Percentiles rank a stretch among this genome's conserved stretches.
phyloP scores from a whole-genome alignment of 2,888 invertebrate genomes.

The Morpho helenor region DNA sequence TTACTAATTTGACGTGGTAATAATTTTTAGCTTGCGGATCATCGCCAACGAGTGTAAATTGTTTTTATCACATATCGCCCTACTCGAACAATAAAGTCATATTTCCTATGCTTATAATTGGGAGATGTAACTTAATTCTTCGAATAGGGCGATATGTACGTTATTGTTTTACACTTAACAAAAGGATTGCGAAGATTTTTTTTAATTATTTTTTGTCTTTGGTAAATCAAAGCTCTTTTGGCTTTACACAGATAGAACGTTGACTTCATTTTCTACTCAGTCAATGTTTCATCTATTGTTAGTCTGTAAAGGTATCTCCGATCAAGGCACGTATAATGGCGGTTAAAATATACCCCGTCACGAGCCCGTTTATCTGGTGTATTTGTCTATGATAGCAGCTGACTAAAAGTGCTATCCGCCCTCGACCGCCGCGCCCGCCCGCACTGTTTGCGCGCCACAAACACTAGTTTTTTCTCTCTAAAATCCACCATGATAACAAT shows the following conservation, averaged over 20 bases:
- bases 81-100: too few relatives aligned
- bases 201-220: too few relatives aligned
- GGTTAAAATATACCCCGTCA: conserved; percentile 24
- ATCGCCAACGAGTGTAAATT: conserved; percentile 18
- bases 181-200: too few relatives aligned
- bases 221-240: too few relatives aligned
- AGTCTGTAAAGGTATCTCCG: neutral
- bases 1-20: conserved; percentile 32
- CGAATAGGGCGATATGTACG: too few relatives aligned
- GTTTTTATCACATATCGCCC: too few relatives aligned
- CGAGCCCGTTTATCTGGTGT: conserved; percentile 41
- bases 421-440: conserved; percentile 61
- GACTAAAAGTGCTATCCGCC: conserved; percentile 54
- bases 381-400: conserved; percentile 65
- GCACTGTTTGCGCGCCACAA: conserved; percentile 55
- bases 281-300: neutral
- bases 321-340: conserved; percentile 13
- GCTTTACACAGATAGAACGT: too few relatives aligned
- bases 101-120: too few relatives aligned
- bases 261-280: too few relatives aligned
- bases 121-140: too few relatives aligned
- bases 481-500: conserved; percentile 35
- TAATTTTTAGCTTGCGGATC: conserved; percentile 14
- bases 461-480: conserved; percentile 41
- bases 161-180: too few relatives aligned